phyloP scores from a whole-genome alignment of 2,888 invertebrate species.

The Dastarcus helophoroides region DNA sequence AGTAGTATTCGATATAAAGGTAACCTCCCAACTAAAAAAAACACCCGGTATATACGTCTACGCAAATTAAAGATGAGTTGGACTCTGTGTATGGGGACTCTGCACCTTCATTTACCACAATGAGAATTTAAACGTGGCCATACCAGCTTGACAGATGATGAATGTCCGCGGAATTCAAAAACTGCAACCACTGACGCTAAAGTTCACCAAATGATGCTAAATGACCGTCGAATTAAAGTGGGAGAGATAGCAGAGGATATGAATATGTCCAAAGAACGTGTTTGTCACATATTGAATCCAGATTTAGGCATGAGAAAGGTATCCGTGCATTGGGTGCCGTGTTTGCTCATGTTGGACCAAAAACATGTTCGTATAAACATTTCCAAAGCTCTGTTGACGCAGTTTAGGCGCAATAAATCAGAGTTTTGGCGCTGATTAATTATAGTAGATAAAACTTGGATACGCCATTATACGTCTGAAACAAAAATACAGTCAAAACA shows the following conservation, averaged over 20 bases:
- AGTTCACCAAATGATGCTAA: conserved; percentile 13
- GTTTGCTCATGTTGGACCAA: conserved; percentile 12
- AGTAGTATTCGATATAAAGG: no score
- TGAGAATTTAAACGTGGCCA: conserved; percentile 15
- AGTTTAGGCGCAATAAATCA: conserved; percentile 26
- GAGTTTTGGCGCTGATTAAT: conserved; percentile 11
- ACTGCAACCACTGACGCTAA: conserved; percentile 13
- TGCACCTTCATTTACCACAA: conserved; percentile 9
- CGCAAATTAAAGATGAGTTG: conserved; percentile 7
- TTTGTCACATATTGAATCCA: conserved; percentile 14
- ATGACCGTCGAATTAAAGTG: conserved; percentile 15
- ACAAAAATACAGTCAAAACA: conserved; percentile 11
- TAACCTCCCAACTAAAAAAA: no score
- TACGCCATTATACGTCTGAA: conserved; percentile 11
- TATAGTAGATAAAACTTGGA: conserved; percentile 10
- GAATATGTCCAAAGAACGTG: conserved; percentile 13
- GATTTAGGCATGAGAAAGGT: conserved; percentile 17
- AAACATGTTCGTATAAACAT: conserved; percentile 12
- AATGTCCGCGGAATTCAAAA: conserved; percentile 12
- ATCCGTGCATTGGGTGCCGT: conserved; percentile 13
- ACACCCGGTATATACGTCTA: no score
- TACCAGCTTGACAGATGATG: conserved; percentile 12
- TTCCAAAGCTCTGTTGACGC: conserved; percentile 11
- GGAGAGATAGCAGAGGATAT: conserved; percentile 13
- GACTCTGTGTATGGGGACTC: conserved; percentile 9